Conservation (phyloP, 2,888 invertebrate species). For the Netelia fuscicornis region DNA sequence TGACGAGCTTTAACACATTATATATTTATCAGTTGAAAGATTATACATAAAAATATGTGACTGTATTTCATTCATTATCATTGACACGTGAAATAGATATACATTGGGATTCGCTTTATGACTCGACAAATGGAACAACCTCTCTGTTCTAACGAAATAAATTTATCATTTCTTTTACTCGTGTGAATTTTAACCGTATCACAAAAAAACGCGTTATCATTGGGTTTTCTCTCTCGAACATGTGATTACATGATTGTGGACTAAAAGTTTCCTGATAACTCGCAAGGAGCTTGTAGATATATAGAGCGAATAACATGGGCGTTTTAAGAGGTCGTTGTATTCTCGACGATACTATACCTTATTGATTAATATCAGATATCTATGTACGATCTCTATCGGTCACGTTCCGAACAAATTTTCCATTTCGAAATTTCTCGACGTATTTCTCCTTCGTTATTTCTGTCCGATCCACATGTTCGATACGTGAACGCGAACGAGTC, state of each 20-base stretch:
- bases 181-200: background rate
- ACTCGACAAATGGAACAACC: background rate
- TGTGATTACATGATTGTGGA: background rate
- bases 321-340: constrained; percentile 16
- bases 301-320: background rate
- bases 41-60: background rate
- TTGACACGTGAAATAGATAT: background rate
- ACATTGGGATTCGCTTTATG: background rate
- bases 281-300: background rate
- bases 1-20: background rate
- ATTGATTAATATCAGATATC: background rate
- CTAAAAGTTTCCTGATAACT: constrained; percentile 6
- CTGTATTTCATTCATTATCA: background rate
- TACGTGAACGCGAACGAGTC: background rate
- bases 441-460: background rate
- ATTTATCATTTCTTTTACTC: constrained; percentile 11
- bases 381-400: background rate
- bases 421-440: background rate
- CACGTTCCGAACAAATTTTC: constrained; percentile 13
- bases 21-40: background rate
- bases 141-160: constrained; percentile 5
- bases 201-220: background rate
- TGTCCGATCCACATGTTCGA: background rate
- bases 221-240: background rate
- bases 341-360: background rate